A percentile compares a stretch with the other conserved stretches of the same genome.
phyloP scores from a whole-genome alignment of 2,797 vertebrate species.

The Acanthopagrus latus region DNA sequence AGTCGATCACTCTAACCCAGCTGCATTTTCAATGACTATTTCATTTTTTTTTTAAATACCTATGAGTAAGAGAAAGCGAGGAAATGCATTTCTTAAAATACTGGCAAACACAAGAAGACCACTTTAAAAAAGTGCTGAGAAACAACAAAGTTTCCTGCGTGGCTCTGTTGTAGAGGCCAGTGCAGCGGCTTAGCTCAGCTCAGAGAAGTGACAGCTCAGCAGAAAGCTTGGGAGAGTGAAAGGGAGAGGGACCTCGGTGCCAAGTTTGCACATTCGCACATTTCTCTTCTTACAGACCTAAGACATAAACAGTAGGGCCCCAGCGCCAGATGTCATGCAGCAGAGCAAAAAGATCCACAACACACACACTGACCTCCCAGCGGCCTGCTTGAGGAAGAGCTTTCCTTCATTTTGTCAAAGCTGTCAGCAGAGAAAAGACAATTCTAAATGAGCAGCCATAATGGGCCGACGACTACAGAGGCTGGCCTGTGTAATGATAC shows the following conservation, averaged over 20 bases:
- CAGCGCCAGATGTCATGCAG: conserved; percentile 36
- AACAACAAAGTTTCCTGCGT: conserved; percentile 66
- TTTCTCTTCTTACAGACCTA: conserved; percentile 61
- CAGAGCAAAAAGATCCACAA: conserved; percentile 37
- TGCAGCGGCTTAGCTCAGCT: conserved; percentile 72
- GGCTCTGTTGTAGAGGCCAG: conserved; percentile 56
- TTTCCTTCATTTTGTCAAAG: conserved; percentile 53
- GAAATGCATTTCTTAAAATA: conserved; percentile 34
- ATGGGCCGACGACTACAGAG: conserved; percentile 29
- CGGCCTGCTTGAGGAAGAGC: conserved; percentile 26
- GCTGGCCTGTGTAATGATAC: conserved; percentile 33
- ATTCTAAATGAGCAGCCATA: conserved; percentile 24
- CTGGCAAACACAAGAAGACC: conserved; percentile 53
- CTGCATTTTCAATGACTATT: conserved; percentile 33
- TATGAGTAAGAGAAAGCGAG: conserved; percentile 20
- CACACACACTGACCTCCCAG: conserved; percentile 49
- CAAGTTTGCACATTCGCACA: conserved; percentile 71
- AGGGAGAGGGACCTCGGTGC: conserved; percentile 47
- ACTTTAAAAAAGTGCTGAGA: conserved; percentile 78
- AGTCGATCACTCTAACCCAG: conserved; percentile 6
- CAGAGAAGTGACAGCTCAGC: conserved; percentile 77
- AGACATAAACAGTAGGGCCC: conserved; percentile 45
- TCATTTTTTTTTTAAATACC: conserved; percentile 24
- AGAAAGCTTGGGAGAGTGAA: conserved; percentile 64
- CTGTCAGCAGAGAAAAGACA: conserved; percentile 24